These are phyloP conservation scores for Cephus pygmeus DNA, from an alignment of 2,888 invertebrate genomes.

Conservation along the genomic window DNA sequence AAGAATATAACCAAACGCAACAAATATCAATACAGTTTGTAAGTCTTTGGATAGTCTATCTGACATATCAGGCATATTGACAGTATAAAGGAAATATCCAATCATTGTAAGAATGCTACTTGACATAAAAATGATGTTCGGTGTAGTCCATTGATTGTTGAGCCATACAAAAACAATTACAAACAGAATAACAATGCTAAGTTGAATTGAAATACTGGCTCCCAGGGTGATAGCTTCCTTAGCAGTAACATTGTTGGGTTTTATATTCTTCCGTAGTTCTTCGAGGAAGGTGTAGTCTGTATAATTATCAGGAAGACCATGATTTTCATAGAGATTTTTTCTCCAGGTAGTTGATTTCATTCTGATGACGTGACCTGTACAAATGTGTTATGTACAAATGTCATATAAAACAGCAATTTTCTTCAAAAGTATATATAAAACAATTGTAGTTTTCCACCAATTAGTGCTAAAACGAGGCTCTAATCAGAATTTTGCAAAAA, in stretches of 20 bases:
- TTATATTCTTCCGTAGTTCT: slow-evolving; percentile 85
- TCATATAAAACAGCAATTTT: background rate
- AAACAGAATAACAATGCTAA: slow-evolving; percentile 82
- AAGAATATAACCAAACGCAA: slow-evolving; percentile 87
- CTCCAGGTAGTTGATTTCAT: slow-evolving; percentile 76
- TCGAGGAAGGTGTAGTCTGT: slow-evolving; percentile 88
- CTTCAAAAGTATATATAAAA: background rate
- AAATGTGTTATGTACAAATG: background rate
- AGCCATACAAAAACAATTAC: slow-evolving; percentile 79
- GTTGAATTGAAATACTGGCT: slow-evolving; percentile 81
- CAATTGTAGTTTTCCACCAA: background rate
- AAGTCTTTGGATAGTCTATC: slow-evolving; percentile 70
- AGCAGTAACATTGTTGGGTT: slow-evolving; percentile 79
- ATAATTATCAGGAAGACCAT: slow-evolving; percentile 91
- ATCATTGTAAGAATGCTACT: slow-evolving; percentile 70
- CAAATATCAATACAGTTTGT: slow-evolving; percentile 83
- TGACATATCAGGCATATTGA: slow-evolving; percentile 39
- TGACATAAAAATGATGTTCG: slow-evolving; percentile 73
- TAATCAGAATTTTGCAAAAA: background rate
- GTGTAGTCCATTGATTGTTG: slow-evolving; percentile 76
- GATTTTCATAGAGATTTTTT: slow-evolving; percentile 90
- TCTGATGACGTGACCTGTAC: slow-evolving; percentile 43
- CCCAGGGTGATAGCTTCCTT: slow-evolving; percentile 80
- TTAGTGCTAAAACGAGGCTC: background rate
- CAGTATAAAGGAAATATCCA: slow-evolving; percentile 73